phyloP scores from a whole-genome alignment of 2,113 vertebrate genomes.

The Crotalus horridus region DNA sequence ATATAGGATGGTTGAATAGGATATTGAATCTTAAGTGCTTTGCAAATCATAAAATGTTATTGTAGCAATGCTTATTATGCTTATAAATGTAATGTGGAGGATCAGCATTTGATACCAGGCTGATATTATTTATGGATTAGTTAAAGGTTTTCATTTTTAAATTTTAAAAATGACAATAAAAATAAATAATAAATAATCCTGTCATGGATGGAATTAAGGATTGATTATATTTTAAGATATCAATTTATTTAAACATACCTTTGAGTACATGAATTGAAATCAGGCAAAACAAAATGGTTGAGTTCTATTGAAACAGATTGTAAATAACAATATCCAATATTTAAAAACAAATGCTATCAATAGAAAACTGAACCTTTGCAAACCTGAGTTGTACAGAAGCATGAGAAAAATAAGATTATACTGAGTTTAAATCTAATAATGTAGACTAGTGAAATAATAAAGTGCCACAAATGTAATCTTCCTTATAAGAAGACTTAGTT shows the following conservation, averaged over 20 bases:
- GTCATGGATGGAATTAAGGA: background rate
- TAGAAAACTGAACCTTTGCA: constrained; percentile 5
- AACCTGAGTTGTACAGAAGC: constrained; percentile 26
- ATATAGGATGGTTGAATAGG: no score
- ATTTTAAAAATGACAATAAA: background rate
- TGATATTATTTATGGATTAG: background rate
- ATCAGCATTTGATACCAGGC: constrained; percentile 1
- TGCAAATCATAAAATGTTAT: no score
- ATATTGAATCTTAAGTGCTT: no score
- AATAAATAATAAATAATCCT: constrained; percentile 3
- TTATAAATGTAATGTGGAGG: constrained; percentile 4
- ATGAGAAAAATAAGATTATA: constrained; percentile 35
- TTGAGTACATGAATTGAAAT: constrained; percentile 33
- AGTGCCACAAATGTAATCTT: constrained; percentile 19
- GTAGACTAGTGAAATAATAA: constrained; percentile 12
- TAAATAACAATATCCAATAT: constrained; percentile 17
- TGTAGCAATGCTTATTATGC: background rate
- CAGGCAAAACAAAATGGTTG: constrained; percentile 5
- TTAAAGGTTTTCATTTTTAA: background rate
- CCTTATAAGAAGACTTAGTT: constrained; percentile 34
- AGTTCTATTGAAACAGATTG: constrained; percentile 5
- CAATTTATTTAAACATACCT: constrained; percentile 15
- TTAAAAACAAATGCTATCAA: constrained; percentile 10
- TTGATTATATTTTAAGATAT: background rate
- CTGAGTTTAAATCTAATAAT: constrained; percentile 42